phyloP scores from a whole-genome alignment of 2,113 vertebrate genomes.

The Microtus pennsylvanicus region DNA sequence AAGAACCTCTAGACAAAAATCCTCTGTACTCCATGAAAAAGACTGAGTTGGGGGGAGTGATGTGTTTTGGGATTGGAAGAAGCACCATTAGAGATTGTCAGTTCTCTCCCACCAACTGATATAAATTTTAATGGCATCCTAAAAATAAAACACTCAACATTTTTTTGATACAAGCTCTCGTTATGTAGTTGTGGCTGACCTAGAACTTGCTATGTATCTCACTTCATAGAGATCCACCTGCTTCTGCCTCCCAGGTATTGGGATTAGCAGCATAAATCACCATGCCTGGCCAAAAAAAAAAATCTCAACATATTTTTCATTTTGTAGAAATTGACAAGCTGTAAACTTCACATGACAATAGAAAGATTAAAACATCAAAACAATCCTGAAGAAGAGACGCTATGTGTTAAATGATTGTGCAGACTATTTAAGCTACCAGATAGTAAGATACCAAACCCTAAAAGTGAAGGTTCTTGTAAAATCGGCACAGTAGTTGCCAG shows the following conservation, averaged over 20 bases:
- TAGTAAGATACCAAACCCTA: neutral
- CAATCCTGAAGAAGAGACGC: neutral
- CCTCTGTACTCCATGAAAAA: neutral
- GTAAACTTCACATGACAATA: neutral
- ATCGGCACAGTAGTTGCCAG: neutral
- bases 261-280: neutral
- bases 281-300: constrained; percentile 9
- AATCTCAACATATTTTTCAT: neutral
- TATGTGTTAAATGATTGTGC: neutral
- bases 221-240: neutral
- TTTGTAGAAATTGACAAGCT: constrained; percentile 33
- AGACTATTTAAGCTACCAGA: neutral
- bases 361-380: constrained; percentile 37
- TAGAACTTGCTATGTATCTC: neutral
- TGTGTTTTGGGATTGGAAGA: neutral
- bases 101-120: neutral
- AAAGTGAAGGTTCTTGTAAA: neutral
- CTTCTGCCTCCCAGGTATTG: neutral
- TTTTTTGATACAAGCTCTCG: neutral
- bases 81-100: neutral
- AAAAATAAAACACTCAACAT: neutral
- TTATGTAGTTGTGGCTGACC: neutral
- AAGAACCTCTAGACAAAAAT: neutral
- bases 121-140: constrained; percentile 10
- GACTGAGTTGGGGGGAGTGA: neutral